These are phyloP conservation scores for Caretta caretta DNA, from an alignment of 2,113 vertebrate species.

Conservation along the genomic window DNA sequence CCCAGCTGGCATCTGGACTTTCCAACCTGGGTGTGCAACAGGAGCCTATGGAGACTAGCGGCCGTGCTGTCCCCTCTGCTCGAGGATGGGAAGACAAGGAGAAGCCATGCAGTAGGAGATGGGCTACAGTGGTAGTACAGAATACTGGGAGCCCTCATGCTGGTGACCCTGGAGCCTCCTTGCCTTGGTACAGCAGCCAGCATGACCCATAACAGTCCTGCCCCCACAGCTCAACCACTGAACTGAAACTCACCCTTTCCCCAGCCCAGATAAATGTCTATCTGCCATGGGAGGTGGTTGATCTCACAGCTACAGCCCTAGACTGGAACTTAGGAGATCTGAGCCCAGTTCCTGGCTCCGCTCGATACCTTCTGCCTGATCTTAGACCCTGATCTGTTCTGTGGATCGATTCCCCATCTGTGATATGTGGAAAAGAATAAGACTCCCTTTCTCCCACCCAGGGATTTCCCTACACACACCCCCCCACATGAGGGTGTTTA, in stretches of 20 bases:
- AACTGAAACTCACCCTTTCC: background rate
- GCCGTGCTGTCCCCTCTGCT: background rate
- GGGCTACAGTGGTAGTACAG: background rate
- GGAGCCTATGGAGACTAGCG: background rate
- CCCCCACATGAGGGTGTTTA: too few species aligned
- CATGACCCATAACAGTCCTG: background rate
- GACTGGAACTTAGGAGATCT: background rate
- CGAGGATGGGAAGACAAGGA: background rate
- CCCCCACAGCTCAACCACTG: background rate
- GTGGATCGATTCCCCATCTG: background rate
- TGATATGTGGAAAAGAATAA: background rate
- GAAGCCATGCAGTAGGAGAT: accelerated
- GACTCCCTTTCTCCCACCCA: background rate
- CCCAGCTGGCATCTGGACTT: conserved; percentile 42
- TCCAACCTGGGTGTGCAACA: conserved; percentile 33
- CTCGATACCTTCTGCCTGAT: background rate
- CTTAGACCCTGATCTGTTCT: conserved; percentile 48
- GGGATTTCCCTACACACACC: too few species aligned
- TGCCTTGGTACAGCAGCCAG: background rate
- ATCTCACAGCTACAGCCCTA: background rate
- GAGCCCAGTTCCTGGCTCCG: background rate
- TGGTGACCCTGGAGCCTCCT: background rate
- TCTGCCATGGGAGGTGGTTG: background rate
- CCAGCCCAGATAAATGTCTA: background rate
- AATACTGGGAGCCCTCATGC: background rate